Percentiles rank a stretch among this genome's conserved stretches.
Conservation (phyloP, 2,113 vertebrate species). For the Eulemur macaco region DNA sequence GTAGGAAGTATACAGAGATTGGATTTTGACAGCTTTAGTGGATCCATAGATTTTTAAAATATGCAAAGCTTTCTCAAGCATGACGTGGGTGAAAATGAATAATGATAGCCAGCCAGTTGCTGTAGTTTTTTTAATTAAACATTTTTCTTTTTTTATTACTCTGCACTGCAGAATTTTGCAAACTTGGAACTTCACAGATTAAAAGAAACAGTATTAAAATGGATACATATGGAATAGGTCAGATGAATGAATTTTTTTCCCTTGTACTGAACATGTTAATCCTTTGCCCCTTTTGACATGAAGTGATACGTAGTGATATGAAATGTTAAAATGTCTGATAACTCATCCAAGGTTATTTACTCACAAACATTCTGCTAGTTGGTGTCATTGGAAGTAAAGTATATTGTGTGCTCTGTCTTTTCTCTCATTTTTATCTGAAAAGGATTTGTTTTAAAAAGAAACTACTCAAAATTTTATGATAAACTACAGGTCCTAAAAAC, state of each 20-base stretch:
- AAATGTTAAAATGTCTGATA: not conserved
- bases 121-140: slow-evolving; percentile 84
- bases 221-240: slow-evolving; percentile 20
- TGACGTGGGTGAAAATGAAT: slow-evolving; percentile 84
- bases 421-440: not conserved
- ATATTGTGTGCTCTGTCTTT: not conserved
- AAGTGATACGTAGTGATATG: not conserved
- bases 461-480: not conserved
- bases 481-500: slow-evolving; percentile 11
- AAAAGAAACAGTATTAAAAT: slow-evolving; percentile 46
- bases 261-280: not conserved
- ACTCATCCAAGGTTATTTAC: not conserved
- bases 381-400: not conserved
- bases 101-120: slow-evolving; percentile 80
- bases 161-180: slow-evolving; percentile 82
- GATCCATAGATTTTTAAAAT: slow-evolving; percentile 86
- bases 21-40: slow-evolving; percentile 86
- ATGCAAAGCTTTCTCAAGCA: slow-evolving; percentile 85
- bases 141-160: slow-evolving; percentile 80
- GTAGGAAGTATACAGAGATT: slow-evolving; percentile 81
- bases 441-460: slow-evolving; percentile 1
- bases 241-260: not conserved
- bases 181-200: slow-evolving; percentile 67
- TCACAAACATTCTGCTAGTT: not conserved
- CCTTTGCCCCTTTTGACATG: slow-evolving; percentile 17